These are phyloP conservation scores for Bembecia ichneumoniformis DNA, from an alignment of 2,888 invertebrate genomes.

Conservation along the genomic window DNA sequence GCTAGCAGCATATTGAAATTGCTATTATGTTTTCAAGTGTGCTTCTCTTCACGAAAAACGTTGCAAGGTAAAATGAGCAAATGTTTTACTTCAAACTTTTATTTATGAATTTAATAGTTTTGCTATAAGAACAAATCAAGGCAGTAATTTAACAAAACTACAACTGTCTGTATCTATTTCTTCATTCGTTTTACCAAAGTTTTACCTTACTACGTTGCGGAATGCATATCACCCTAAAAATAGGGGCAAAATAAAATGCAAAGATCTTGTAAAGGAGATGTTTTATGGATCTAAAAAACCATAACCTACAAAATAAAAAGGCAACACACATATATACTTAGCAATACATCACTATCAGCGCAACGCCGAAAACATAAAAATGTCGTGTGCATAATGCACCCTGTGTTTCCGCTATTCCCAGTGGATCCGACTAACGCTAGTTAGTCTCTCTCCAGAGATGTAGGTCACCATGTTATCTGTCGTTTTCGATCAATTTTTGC, in stretches of 20 bases:
- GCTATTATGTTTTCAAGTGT: neutral
- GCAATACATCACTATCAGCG: conserved; percentile 43
- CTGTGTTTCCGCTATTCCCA: conserved; percentile 65
- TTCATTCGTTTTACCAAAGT: too few relatives aligned
- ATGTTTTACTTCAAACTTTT: too few relatives aligned
- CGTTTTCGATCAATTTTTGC: conserved; percentile 16
- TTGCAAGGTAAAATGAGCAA: neutral
- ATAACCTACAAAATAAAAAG: conserved; percentile 26
- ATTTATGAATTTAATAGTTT: too few relatives aligned
- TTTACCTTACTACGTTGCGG: too few relatives aligned
- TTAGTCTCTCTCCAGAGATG: conserved; percentile 62
- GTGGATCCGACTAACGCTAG: conserved; percentile 50
- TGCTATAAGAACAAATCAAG: too few relatives aligned
- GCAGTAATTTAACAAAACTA: too few relatives aligned
- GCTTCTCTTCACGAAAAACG: neutral
- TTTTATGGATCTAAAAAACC: neutral
- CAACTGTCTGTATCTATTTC: too few relatives aligned
- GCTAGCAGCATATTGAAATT: conserved; percentile 17
- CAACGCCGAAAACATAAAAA: conserved; percentile 65
- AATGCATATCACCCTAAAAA: too few relatives aligned
- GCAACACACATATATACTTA: conserved; percentile 22
- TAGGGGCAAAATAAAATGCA: too few relatives aligned
- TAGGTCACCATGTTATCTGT: conserved; percentile 61
- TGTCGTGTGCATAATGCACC: conserved; percentile 69
- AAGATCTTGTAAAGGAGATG: too few relatives aligned